A percentile compares a stretch with the other conserved stretches of the same genome.
Evolutionary conservation across 2,888 invertebrate genomes (phyloP).

Genomic region (Tryphoninae sp.): DNA sequence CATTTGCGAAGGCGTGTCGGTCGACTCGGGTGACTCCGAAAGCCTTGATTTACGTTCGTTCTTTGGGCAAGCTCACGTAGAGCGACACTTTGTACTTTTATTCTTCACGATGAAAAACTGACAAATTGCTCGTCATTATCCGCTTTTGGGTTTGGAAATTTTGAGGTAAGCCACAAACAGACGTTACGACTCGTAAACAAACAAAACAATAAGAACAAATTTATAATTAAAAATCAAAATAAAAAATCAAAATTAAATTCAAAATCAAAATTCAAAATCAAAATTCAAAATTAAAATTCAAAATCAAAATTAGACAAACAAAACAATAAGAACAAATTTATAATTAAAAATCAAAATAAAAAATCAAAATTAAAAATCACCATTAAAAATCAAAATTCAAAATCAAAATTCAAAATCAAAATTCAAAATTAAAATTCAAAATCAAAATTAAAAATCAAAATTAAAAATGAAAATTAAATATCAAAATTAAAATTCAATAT

Average conservation of each 20-base stretch:
- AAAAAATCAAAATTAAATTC: no score
- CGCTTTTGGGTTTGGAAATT: conserved; percentile 49
- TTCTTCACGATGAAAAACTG: conserved; percentile 57
- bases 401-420: no score
- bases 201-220: neutral
- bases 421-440: no score
- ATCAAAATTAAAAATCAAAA: no score
- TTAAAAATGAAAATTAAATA: no score
- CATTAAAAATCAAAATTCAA: no score
- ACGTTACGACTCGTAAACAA: neutral
- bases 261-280: no score
- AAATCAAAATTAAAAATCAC: neutral
- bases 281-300: neutral
- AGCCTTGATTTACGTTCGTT: conserved; percentile 71
- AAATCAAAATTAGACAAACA: neutral
- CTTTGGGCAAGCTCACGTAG: conserved; percentile 22
- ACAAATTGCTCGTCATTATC: conserved; percentile 72
- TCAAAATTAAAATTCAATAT: no score
- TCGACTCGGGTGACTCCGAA: conserved; percentile 49
- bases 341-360: no score
- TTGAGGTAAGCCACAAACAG: conserved; percentile 7
- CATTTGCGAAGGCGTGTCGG: conserved; percentile 71
- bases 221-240: neutral
- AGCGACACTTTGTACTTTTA: conserved; percentile 3
- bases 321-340: neutral